phyloP scores from a whole-genome alignment of 2,888 invertebrate genomes.

The Thymelicus acteon region DNA sequence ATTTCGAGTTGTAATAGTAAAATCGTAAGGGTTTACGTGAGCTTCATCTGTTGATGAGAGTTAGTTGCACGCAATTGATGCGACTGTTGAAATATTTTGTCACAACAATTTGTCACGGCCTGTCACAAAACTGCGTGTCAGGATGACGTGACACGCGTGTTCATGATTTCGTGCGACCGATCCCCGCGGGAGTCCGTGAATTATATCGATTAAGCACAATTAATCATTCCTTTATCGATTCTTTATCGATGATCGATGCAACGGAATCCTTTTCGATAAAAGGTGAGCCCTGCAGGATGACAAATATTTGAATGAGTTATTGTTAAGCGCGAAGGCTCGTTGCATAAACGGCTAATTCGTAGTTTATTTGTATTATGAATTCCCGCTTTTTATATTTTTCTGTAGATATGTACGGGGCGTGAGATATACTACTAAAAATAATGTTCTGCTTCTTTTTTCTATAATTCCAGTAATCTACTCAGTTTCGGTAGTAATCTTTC shows the following conservation, averaged over 20 bases:
- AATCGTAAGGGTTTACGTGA: conserved; percentile 46
- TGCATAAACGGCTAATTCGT: conserved; percentile 38
- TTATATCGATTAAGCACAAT: conserved; percentile 77
- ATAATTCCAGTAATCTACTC: too few species aligned
- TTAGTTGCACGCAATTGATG: conserved; percentile 63
- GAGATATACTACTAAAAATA: background rate
- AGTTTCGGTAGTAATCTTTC: too few species aligned
- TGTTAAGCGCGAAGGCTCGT: conserved; percentile 41
- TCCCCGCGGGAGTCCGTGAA: conserved; percentile 66
- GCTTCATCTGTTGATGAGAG: conserved; percentile 59
- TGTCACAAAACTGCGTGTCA: conserved; percentile 77
- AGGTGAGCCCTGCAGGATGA: conserved; percentile 70
- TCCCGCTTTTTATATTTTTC: background rate
- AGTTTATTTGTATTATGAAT: conserved; percentile 17
- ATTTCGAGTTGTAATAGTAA: background rate
- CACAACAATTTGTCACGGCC: conserved; percentile 82
- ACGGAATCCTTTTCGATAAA: conserved; percentile 71
- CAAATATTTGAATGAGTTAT: conserved; percentile 65
- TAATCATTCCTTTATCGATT: conserved; percentile 75
- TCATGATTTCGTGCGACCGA: conserved; percentile 27
- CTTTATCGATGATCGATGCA: conserved; percentile 65
- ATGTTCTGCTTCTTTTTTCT: background rate
- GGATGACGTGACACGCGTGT: conserved; percentile 60
- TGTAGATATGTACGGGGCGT: background rate
- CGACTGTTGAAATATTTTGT: conserved; percentile 85